Base-by-base conservation (phyloP, 2,113 vertebrate genomes). In the Cephalopholis sonnerati region DNA sequence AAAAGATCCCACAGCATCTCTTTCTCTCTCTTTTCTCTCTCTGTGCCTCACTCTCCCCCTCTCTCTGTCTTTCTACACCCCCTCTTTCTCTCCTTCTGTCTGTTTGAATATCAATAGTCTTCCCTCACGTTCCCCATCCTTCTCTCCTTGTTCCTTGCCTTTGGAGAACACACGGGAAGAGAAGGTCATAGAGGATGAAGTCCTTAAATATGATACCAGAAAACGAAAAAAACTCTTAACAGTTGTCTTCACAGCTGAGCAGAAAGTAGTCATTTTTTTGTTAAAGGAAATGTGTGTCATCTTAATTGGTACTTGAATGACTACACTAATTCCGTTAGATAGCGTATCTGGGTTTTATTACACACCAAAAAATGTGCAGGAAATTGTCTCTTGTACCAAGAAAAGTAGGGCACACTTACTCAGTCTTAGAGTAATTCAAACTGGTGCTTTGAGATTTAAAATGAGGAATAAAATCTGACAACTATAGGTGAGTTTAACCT, bases 1-100 rank as follows among this genome's bases (percentile, higher is more conserved):
- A 93, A 92, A 90, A 89, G 85, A 93, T 91, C 88, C 82, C 84
- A 86, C 84, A 88, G 87, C 83, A 89, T 91, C 90, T 88, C 64
- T 86, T 82, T 84, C 82, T 83, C 76, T 73, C 51, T 77, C 50
- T 79, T 77, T 58, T 90, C 66, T 74, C 85, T 44, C 41, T 76
- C 61, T 46, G 41, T 15, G 68, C 73, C 59, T 77, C 39, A 61
- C 67, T 63, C 65, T 77, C 65, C 68, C 62, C 27, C 50, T 65
- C 59, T 73, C 77, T 79, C 83, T 82, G 29, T 86, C 76, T 82
- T 57, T 82, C 39, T 77, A 53, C 66, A 57, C 54, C 59, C 36
- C 51, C 27, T 48, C 67, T 74, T 55, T 81, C 65, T 79, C 70
- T 77, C 51, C 25, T 67, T 89, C 73, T 81, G 70, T 87, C 83